Evolutionary conservation across 2,888 invertebrate species (phyloP).

Genomic region (Cryptocephalus primarius): DNA sequence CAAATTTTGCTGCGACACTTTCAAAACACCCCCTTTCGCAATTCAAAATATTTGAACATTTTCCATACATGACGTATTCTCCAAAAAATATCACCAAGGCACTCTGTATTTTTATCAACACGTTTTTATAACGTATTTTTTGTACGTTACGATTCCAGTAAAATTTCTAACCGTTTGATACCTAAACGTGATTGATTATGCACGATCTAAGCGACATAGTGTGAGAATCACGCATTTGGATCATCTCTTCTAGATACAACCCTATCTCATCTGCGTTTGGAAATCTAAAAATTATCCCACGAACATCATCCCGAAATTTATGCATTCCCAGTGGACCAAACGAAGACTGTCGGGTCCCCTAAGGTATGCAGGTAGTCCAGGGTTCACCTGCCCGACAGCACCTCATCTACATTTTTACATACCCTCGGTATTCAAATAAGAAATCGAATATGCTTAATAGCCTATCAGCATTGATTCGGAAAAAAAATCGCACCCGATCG

Average conservation of each 20-base stretch:
- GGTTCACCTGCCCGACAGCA: conserved; percentile 20
- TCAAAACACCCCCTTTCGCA: too few species aligned
- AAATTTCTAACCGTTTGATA: neutral
- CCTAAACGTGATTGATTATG: conserved; percentile 7
- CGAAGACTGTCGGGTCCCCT: neutral
- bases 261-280: conserved; percentile 24
- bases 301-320: conserved; percentile 31
- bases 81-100: too few species aligned
- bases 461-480: conserved; percentile 32
- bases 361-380: conserved; percentile 2
- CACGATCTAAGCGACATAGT: conserved; percentile 8
- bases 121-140: too few species aligned
- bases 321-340: conserved; percentile 27
- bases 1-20: too few species aligned
- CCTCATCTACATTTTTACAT: conserved; percentile 37
- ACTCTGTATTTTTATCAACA: too few species aligned
- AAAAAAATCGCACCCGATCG: conserved; percentile 7
- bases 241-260: conserved; percentile 22
- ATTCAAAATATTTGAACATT: too few species aligned
- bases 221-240: conserved; percentile 16
- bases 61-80: too few species aligned
- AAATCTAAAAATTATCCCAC: conserved; percentile 33
- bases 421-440: conserved; percentile 37
- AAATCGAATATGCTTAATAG: conserved; percentile 40
- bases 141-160: too few species aligned